These are phyloP conservation scores for Spatulosminthurus flaviceps DNA, from an alignment of 2,888 invertebrate species.

Conservation along the genomic window DNA sequence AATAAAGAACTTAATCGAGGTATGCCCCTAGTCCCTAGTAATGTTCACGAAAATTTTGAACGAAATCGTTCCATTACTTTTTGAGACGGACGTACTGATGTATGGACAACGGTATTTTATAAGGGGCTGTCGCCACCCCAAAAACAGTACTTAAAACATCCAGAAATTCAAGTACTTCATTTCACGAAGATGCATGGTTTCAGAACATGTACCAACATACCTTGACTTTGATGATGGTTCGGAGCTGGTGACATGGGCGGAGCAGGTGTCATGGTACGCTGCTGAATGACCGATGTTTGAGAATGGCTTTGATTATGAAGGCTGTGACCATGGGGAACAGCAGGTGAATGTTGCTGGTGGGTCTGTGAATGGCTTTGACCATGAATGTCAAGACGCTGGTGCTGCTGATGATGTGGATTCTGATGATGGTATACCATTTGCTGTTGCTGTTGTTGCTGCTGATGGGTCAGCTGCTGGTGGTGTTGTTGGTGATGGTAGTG, in stretches of 20 bases:
- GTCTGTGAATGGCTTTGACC: conserved; percentile 66
- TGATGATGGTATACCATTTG: conserved; percentile 39
- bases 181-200: too few relatives aligned
- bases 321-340: conserved; percentile 59
- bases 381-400: conserved; percentile 66
- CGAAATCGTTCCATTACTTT: too few relatives aligned
- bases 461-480: conserved; percentile 66
- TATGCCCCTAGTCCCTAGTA: too few relatives aligned
- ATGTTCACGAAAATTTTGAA: too few relatives aligned
- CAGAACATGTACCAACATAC: conserved; percentile 39
- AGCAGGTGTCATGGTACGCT: conserved; percentile 58
- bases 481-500: conserved; percentile 66
- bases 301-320: conserved; percentile 45
- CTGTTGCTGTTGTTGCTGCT: conserved; percentile 63
- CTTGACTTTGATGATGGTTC: conserved; percentile 37
- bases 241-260: conserved; percentile 63
- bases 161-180: background rate
- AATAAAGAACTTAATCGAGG: too few relatives aligned
- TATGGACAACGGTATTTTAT: too few relatives aligned
- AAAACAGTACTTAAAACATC: too few relatives aligned
- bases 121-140: too few relatives aligned
- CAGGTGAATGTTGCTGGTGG: conserved; percentile 66
- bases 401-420: conserved; percentile 54
- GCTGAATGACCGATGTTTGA: conserved; percentile 63
- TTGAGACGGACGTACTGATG: too few relatives aligned